A percentile compares a stretch with the other conserved stretches of the same genome.
Conservation (phyloP, 2,113 vertebrate species). For the Misgurnus anguillicaudatus region DNA sequence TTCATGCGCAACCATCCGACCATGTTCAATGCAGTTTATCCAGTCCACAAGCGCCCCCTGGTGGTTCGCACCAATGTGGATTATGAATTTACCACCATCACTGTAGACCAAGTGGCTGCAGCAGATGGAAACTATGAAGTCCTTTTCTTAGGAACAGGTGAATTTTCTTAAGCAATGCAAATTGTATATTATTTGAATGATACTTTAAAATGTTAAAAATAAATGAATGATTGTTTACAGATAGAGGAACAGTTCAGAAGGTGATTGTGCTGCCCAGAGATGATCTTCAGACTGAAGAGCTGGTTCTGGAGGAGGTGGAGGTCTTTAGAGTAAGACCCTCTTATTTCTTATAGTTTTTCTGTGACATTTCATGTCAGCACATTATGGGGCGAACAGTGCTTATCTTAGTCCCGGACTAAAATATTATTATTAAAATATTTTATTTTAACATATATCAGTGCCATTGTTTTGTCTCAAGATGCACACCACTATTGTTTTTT, state of each 20-base stretch:
- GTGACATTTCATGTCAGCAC: background rate
- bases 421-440: no score
- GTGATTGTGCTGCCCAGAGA: slow-evolving; percentile 96
- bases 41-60: slow-evolving; percentile 92
- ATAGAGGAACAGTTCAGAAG: slow-evolving; percentile 94
- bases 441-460: no score
- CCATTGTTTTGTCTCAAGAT: no score
- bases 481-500: no score
- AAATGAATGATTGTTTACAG: slow-evolving; percentile 65
- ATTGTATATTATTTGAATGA: background rate
- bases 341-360: background rate
- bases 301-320: slow-evolving; percentile 96
- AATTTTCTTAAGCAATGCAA: slow-evolving; percentile 32
- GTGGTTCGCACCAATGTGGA: slow-evolving; percentile 93
- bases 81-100: slow-evolving; percentile 96
- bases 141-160: slow-evolving; percentile 98
- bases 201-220: no score
- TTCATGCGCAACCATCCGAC: slow-evolving; percentile 97
- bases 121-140: slow-evolving; percentile 98
- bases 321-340: slow-evolving; percentile 80
- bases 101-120: slow-evolving; percentile 96
- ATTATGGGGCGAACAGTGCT: background rate
- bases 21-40: slow-evolving; percentile 94
- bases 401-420: no score
- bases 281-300: slow-evolving; percentile 92